Evolutionary conservation across 2,888 invertebrate species (phyloP).

Genomic region (Tetramorium bicarinatum): DNA sequence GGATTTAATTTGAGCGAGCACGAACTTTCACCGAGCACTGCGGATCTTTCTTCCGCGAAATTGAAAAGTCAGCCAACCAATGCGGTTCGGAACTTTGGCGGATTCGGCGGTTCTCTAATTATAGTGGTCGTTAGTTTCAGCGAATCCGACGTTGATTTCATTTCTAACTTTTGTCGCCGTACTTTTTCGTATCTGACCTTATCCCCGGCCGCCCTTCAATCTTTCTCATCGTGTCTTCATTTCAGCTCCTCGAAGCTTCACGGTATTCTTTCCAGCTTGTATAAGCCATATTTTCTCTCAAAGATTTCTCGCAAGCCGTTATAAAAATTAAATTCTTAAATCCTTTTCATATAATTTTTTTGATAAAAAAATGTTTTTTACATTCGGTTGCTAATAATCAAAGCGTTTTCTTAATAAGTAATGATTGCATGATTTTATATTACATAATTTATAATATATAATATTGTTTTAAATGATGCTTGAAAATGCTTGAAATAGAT

Average conservation of each 20-base stretch:
- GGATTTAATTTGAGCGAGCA: conserved; percentile 62
- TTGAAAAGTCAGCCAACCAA: conserved; percentile 69
- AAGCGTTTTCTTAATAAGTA: background rate
- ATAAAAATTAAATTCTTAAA: conserved; percentile 24
- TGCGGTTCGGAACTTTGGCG: conserved; percentile 49
- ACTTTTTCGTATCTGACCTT: conserved; percentile 48
- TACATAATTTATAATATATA: background rate
- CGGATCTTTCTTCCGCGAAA: conserved; percentile 58
- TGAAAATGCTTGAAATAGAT: background rate
- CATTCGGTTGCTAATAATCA: background rate
- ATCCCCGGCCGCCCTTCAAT: conserved; percentile 11
- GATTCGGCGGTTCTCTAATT: conserved; percentile 67
- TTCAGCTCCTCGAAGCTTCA: background rate
- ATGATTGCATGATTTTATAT: background rate
- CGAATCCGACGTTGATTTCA: conserved; percentile 55
- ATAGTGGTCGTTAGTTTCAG: conserved; percentile 71
- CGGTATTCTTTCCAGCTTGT: conserved; percentile 9
- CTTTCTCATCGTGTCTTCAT: conserved; percentile 9
- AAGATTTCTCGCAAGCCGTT: background rate
- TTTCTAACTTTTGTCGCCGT: conserved; percentile 48
- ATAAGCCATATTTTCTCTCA: conserved; percentile 27
- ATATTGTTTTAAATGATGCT: background rate
- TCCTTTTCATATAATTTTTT: background rate
- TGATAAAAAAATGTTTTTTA: background rate
- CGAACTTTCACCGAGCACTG: conserved; percentile 39